These are phyloP conservation scores for Epizoanthus scotinus DNA, from an alignment of 92 coral and sea anemone species.

Conservation along the genomic window DNA sequence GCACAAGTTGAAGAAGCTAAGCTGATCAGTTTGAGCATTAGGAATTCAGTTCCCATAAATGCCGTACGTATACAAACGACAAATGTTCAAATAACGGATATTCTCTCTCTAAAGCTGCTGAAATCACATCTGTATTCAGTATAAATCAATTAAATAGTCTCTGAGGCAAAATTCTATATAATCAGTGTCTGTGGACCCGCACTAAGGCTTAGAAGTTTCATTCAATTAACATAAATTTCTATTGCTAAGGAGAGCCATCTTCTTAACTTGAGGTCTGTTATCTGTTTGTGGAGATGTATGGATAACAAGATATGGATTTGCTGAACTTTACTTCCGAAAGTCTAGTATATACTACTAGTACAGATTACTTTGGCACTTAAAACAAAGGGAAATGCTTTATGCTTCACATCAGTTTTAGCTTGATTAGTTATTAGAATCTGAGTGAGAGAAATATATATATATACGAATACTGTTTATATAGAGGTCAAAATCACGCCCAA, in stretches of 20 bases:
- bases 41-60: neutral
- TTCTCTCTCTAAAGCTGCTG: neutral
- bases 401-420: neutral
- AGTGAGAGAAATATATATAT: neutral
- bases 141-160: too few species aligned
- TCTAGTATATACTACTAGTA: neutral
- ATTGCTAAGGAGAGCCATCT: too few species aligned
- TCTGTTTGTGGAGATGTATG: neutral
- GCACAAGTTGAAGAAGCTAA: too few species aligned
- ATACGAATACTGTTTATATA: neutral
- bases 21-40: too few species aligned
- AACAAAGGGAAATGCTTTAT: neutral
- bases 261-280: neutral
- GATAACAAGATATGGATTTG: neutral
- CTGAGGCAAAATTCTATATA: too few species aligned
- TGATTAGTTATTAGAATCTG: neutral
- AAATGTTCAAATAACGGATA: conserved; percentile 11
- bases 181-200: too few species aligned
- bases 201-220: too few species aligned
- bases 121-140: too few species aligned
- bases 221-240: too few species aligned
- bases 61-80: neutral
- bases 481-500: neutral
- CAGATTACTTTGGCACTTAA: neutral
- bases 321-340: neutral